Evolutionary conservation across 2,888 invertebrate genomes (phyloP).

Genomic region (Pterobdella sp.): DNA sequence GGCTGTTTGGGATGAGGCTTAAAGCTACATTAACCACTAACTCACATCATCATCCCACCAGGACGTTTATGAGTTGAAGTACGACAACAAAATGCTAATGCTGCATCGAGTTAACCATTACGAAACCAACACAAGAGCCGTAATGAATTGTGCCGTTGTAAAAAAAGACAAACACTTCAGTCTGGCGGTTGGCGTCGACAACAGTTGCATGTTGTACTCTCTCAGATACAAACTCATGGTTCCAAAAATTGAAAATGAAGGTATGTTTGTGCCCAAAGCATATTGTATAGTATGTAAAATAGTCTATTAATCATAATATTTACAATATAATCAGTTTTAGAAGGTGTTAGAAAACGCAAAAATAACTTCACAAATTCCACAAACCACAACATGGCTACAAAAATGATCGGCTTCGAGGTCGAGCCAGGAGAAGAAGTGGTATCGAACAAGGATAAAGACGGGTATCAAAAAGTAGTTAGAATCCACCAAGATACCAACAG

Average conservation of each 20-base stretch:
- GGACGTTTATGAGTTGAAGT: conserved; percentile 86
- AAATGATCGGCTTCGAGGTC: conserved; percentile 49
- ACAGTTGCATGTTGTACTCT: conserved; percentile 56
- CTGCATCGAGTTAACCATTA: conserved; percentile 68
- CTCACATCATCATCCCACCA: conserved; percentile 56
- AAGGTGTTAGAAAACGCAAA: conserved; percentile 39
- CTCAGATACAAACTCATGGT: conserved; percentile 46
- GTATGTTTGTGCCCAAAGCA: conserved; percentile 25
- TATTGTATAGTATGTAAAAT: not conserved
- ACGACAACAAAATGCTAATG: conserved; percentile 55
- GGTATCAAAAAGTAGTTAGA: conserved; percentile 76
- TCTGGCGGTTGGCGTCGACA: conserved; percentile 82
- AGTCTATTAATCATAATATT: not conserved
- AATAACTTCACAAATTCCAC: conserved; percentile 35
- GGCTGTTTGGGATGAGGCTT: no score
- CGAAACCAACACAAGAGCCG: conserved; percentile 62
- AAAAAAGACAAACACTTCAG: conserved; percentile 67
- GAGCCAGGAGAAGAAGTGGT: conserved; percentile 44
- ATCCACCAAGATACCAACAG: conserved; percentile 68
- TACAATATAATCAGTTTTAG: no score
- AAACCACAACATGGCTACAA: conserved; percentile 37
- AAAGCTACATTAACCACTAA: no score
- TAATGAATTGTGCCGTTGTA: conserved; percentile 79
- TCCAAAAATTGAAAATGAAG: conserved; percentile 38
- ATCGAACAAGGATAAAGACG: conserved; percentile 55